phyloP scores from a whole-genome alignment of 2,797 vertebrate genomes.

The Esox lucius region DNA sequence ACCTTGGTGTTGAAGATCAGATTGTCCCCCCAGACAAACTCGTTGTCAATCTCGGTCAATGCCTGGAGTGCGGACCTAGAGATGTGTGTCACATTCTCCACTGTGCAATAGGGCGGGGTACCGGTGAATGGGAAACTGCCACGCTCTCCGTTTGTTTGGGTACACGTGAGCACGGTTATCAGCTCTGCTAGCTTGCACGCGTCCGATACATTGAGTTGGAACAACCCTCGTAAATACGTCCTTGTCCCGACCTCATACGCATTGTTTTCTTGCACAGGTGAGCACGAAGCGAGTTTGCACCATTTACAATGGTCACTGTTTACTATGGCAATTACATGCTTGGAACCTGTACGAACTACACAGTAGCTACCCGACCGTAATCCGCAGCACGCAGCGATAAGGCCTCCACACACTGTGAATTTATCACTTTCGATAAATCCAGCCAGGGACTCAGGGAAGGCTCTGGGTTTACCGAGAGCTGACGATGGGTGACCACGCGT shows the following conservation, averaged over 20 bases:
- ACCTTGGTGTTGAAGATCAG: constrained; percentile 19
- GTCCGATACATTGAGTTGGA: background rate
- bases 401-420: background rate
- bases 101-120: constrained; percentile 18
- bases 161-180: constrained; percentile 5
- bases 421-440: constrained; percentile 8
- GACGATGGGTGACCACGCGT: background rate
- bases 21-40: constrained; percentile 33
- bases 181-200: background rate
- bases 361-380: background rate
- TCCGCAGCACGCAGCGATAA: background rate
- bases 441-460: background rate
- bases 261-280: background rate
- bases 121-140: background rate
- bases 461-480: background rate
- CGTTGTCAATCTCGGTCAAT: background rate
- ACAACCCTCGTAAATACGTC: background rate
- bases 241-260: background rate
- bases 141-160: rapidly evolving
- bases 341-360: background rate
- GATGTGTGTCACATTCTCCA: constrained; percentile 22
- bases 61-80: rapidly evolving
- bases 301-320: constrained; percentile 26
- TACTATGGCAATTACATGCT: background rate
- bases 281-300: constrained; percentile 2